Conservation (phyloP, 1,140 invertebrate genomes). For the Pogonognathellus flavescens region DNA sequence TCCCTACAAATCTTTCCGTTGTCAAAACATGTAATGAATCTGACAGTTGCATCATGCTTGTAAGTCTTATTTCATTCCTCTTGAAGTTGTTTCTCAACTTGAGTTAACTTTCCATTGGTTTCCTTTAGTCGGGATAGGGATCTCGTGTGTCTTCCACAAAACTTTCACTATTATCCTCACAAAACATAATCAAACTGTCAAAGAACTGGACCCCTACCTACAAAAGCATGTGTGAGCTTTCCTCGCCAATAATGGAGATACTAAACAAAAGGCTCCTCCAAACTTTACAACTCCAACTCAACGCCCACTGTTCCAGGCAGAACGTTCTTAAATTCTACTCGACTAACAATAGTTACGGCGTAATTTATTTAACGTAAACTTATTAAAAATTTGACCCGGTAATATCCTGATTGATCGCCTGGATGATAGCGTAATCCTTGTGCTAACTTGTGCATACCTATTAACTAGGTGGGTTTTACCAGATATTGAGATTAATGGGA, state of each 20-base stretch:
- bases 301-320: neutral
- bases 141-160: neutral
- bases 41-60: constrained; percentile 1
- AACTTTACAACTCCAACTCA: neutral
- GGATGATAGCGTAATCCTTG: too few species aligned
- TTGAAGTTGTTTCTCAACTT: neutral
- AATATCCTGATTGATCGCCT: too few species aligned
- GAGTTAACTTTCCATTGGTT: neutral
- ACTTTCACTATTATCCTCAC: neutral
- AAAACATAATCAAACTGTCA: constrained; percentile 34
- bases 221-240: neutral
- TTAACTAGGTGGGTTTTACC: too few species aligned
- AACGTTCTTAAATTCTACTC: neutral
- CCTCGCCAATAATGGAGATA: neutral
- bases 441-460: too few species aligned
- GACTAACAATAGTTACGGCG: neutral
- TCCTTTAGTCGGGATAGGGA: neutral
- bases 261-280: neutral
- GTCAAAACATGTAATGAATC: constrained; percentile 8
- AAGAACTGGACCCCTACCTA: neutral
- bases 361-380: too few species aligned
- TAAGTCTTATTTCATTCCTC: neutral
- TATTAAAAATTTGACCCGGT: too few species aligned
- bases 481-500: too few species aligned
- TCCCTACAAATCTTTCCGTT: neutral